Conservation (phyloP, 2,797 vertebrate species). For the Sardinella longiceps region DNA sequence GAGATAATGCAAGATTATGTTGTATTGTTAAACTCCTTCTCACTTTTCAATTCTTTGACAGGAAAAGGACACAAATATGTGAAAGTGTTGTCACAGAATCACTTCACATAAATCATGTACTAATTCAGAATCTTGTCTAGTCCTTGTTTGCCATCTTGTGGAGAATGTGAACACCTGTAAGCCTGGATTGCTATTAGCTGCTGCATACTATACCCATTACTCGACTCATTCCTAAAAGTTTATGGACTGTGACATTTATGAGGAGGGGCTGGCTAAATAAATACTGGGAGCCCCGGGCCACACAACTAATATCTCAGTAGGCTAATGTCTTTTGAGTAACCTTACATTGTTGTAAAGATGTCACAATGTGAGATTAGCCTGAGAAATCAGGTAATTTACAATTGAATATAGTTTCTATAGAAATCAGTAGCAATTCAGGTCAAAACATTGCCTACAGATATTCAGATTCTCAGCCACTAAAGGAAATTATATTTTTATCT, state of each 20-base stretch:
- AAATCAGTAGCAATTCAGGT: no score
- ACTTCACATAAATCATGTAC: neutral
- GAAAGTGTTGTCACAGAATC: neutral
- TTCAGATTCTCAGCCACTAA: no score
- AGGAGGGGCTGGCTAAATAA: neutral
- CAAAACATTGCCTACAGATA: no score
- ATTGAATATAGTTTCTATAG: no score
- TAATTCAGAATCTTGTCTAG: neutral
- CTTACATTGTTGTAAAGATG: neutral
- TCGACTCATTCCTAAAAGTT: neutral
- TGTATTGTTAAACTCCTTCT: neutral
- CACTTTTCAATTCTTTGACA: neutral
- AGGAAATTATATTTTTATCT: no score
- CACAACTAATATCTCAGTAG: no score
- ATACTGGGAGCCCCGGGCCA: no score
- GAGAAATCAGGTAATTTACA: neutral
- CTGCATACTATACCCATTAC: neutral
- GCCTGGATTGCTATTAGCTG: neutral
- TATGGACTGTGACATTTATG: neutral
- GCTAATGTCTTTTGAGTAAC: no score
- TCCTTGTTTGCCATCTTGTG: constrained; percentile 4
- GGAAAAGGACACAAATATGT: no score
- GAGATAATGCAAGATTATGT: neutral
- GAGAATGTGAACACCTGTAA: neutral
- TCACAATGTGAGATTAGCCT: neutral